Conservation (phyloP, 2,797 vertebrate genomes). For the Sebastes kiyomatsui region DNA sequence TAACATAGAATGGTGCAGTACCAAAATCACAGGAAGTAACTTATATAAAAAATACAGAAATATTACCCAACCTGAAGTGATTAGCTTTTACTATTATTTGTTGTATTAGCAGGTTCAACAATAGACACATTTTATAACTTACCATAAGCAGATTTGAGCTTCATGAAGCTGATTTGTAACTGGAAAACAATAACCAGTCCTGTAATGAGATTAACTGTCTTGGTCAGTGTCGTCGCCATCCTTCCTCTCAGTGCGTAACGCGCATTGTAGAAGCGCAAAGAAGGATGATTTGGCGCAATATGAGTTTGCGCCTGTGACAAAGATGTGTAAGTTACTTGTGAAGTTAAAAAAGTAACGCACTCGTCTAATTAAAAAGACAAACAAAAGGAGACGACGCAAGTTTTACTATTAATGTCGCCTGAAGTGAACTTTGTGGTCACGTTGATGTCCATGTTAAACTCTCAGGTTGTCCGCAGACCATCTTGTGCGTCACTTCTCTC, state of each 20-base stretch:
- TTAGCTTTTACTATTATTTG: not conserved
- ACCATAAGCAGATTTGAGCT: constrained; percentile 56
- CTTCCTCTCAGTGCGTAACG: not conserved
- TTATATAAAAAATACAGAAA: too few species aligned
- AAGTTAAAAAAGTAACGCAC: not conserved
- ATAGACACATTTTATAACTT: constrained; percentile 30
- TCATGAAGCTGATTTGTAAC: constrained; percentile 50
- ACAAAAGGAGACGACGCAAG: accelerated
- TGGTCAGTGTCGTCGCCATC: constrained; percentile 36
- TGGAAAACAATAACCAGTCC: constrained; percentile 64
- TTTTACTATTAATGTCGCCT: not conserved
- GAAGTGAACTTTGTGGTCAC: not conserved
- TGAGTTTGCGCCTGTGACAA: not conserved
- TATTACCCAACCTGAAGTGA: too few species aligned
- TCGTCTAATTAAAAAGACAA: not conserved
- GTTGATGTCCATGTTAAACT: not conserved
- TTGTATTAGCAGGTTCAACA: not conserved
- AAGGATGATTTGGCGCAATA: not conserved
- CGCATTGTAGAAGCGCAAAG: not conserved
- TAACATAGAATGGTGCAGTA: too few species aligned
- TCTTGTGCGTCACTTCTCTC: not conserved
- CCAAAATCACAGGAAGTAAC: too few species aligned
- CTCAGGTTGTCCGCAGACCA: not conserved
- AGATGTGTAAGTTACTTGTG: not conserved
- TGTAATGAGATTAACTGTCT: constrained; percentile 44